A percentile compares a stretch with the other conserved stretches of the same genome.
phyloP scores from a whole-genome alignment of 2,113 vertebrate species.

The Ophthalmolycus amberensis region DNA sequence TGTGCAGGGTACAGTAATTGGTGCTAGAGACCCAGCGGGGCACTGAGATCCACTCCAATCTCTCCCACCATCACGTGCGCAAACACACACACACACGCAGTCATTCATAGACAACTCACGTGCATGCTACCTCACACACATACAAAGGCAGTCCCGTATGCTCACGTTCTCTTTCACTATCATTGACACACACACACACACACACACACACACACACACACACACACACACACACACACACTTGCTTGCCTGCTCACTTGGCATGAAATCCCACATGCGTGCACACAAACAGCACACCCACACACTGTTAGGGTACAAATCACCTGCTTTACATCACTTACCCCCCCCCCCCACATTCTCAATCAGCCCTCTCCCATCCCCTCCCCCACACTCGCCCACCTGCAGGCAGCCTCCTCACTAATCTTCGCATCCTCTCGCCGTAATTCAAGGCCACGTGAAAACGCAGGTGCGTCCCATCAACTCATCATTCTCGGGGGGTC shows the following conservation, averaged over 20 bases:
- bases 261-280: conserved; percentile 40
- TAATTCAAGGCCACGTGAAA: conserved; percentile 12
- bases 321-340: conserved; percentile 62
- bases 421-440: conserved; percentile 7
- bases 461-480: not conserved
- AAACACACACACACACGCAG: not conserved
- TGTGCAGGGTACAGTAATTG: conserved; percentile 81
- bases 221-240: conserved; percentile 33
- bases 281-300: conserved; percentile 24
- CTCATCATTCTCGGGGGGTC: not conserved
- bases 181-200: conserved; percentile 39
- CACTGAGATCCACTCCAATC: conserved; percentile 68
- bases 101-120: not conserved
- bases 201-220: no score
- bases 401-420: conserved; percentile 21
- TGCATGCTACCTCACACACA: not conserved
- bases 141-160: conserved; percentile 36
- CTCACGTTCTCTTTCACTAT: conserved; percentile 42
- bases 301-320: conserved; percentile 55
- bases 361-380: conserved; percentile 11
- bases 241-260: conserved; percentile 42
- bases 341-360: conserved; percentile 27
- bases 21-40: conserved; percentile 74
- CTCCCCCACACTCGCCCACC: conserved; percentile 4
- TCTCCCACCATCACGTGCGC: conserved; percentile 44